These are phyloP conservation scores for Sturmia bella DNA, from an alignment of 2,888 invertebrate genomes.

Conservation along the genomic window DNA sequence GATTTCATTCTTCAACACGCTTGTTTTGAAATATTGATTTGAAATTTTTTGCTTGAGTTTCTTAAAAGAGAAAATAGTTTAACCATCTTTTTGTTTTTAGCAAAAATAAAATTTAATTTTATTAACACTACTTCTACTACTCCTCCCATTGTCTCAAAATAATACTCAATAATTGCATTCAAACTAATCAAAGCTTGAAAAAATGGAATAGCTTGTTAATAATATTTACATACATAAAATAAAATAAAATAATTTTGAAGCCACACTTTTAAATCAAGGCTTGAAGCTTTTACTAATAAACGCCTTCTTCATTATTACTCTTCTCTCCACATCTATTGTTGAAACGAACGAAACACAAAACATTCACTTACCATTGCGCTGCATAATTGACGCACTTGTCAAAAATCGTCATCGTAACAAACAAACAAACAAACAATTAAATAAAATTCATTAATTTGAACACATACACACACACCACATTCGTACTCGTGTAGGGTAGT, in stretches of 20 bases:
- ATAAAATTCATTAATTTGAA: slow-evolving; percentile 15
- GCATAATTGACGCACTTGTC: slow-evolving; percentile 7
- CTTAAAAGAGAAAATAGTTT: not conserved
- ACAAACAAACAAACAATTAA: too few species aligned
- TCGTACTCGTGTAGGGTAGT: slow-evolving; percentile 85
- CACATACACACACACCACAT: not conserved
- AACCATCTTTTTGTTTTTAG: slow-evolving; percentile 16
- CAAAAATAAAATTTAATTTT: slow-evolving; percentile 19
- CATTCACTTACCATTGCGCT: not conserved
- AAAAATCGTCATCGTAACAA: slow-evolving; percentile 25
- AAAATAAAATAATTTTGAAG: not conserved
- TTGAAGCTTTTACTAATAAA: slow-evolving; percentile 59
- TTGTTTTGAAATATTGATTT: slow-evolving; percentile 53
- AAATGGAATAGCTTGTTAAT: slow-evolving; percentile 54
- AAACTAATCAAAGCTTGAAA: slow-evolving; percentile 7
- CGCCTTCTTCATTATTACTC: slow-evolving; percentile 30
- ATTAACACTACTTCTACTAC: too few species aligned
- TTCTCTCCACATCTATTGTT: slow-evolving; percentile 25
- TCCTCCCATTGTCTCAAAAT: too few species aligned
- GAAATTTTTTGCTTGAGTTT: slow-evolving; percentile 61
- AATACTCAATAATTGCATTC: slow-evolving; percentile 19
- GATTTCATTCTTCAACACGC: slow-evolving; percentile 56
- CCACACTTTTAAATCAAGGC: slow-evolving; percentile 13
- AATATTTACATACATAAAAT: slow-evolving; percentile 13
- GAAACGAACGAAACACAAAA: not conserved